Conservation (phyloP, 2,888 invertebrate genomes). For the Drosophila picticornis region DNA sequence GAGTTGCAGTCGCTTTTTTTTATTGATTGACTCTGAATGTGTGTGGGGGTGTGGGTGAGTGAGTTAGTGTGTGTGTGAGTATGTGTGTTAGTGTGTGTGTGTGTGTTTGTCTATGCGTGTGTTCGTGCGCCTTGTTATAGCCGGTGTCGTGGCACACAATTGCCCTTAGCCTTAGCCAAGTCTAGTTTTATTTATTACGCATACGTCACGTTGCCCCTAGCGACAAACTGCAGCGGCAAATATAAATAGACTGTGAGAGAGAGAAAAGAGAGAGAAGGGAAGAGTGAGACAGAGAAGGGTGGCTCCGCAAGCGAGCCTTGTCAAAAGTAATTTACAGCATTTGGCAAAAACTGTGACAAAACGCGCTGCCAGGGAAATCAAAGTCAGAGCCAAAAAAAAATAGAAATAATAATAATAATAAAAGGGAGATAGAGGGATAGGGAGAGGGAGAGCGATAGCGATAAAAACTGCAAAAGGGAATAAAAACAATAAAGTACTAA, state of each 20-base stretch:
- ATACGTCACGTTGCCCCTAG: constrained; percentile 67
- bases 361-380: constrained; percentile 63
- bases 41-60: neutral
- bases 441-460: neutral
- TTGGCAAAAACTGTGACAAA: constrained; percentile 15
- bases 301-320: neutral
- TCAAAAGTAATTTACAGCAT: constrained; percentile 42
- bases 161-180: constrained; percentile 64
- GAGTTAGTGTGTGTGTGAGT: constrained; percentile 9
- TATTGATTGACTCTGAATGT: constrained; percentile 64
- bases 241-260: constrained; percentile 7
- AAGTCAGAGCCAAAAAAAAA: constrained; percentile 30
- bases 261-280: neutral
- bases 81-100: constrained; percentile 15
- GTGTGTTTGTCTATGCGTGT: neutral
- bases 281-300: neutral
- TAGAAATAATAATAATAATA: constrained; percentile 22
- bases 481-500: constrained; percentile 60
- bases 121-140: constrained; percentile 17
- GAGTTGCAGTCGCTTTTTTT: constrained; percentile 60
- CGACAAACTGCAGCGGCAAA: constrained; percentile 24
- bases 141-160: constrained; percentile 59
- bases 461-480: constrained; percentile 55
- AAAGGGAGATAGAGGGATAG: neutral
- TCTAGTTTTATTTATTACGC: constrained; percentile 70